Base-by-base conservation (phyloP, 2,888 invertebrate genomes). In the Pollenia labialis region DNA sequence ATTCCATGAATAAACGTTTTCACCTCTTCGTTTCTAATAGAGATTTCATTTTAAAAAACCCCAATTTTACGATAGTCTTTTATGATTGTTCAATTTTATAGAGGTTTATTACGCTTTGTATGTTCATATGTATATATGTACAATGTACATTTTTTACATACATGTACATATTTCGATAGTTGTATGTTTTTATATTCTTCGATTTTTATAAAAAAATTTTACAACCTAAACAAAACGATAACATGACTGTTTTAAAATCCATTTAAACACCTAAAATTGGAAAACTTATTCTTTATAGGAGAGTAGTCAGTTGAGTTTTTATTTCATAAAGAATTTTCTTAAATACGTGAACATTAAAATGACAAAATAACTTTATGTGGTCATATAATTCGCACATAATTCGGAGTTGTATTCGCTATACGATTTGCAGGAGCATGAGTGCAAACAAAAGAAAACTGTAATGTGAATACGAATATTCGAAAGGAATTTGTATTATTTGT, bases 331-430 rank as follows among this genome's bases (percentile, higher is more conserved):
- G 48, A 42, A 40, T 18, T 12, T 46, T 56, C 10, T 48, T 50
- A 60, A 48, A 68, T 40, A 54, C 42, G 18, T 14, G 10, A 23
- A 18, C 16, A 54, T 32, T 32, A 32, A 18, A 23, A 71, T 16
- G 46, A 46, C 72, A 81, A 81, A 80, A 79, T 50, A 75, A 80
- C 75, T 80, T 85, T 80, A 80, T 81, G 75, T 71, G 85, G 76
- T 71, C 75, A 76, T 81, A 81, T 81, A 85, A 85, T 75, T 62
- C 64, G 48, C 75, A 64, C 50, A 64, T 9, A 44, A 66, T 46
- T 56, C 46, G 16, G 32, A 16, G 56, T 12, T 77, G 54, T 66
- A 11, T 23, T 52, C 12, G 1, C 4, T 16, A 42, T 40, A 40
- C 1, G 40, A 10, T 56, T 56, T 77, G 54, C 23, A n/a, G 18